phyloP scores from a whole-genome alignment of 2,113 vertebrate species.

The Pantherophis guttatus region DNA sequence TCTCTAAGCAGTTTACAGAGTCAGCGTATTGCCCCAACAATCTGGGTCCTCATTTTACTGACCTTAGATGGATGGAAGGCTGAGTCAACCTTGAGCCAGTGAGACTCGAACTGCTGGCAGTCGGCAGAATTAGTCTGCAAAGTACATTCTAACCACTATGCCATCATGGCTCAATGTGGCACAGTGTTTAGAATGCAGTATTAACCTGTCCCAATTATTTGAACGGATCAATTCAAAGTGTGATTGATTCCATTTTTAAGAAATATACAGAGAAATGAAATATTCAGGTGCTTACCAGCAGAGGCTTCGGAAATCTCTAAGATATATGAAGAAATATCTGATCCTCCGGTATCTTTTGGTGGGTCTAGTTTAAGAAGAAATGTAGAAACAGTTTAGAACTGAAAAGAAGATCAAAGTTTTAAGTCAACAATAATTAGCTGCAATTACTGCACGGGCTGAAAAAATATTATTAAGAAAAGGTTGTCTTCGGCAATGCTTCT shows the following conservation, averaged over 20 bases:
- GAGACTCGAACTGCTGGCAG: too few species aligned
- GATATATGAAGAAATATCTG: constrained; percentile 70
- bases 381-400: background rate
- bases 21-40: too few species aligned
- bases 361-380: constrained; percentile 57
- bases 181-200: too few species aligned
- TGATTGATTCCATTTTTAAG: background rate
- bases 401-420: fast-evolving
- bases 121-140: too few species aligned
- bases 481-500: too few species aligned
- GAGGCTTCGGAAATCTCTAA: constrained; percentile 70
- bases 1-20: too few species aligned
- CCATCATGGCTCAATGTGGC: too few species aligned
- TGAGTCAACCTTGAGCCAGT: too few species aligned
- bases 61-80: too few species aligned
- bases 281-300: constrained; percentile 59
- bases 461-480: background rate
- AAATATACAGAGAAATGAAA: background rate
- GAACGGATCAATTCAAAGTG: background rate
- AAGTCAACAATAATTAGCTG: background rate
- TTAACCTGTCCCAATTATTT: too few species aligned
- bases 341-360: constrained; percentile 76
- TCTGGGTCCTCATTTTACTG: too few species aligned
- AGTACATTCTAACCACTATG: too few species aligned
- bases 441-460: background rate